These are phyloP conservation scores for Lasioglossum morio DNA, from an alignment of 2,888 invertebrate genomes.

Conservation along the genomic window DNA sequence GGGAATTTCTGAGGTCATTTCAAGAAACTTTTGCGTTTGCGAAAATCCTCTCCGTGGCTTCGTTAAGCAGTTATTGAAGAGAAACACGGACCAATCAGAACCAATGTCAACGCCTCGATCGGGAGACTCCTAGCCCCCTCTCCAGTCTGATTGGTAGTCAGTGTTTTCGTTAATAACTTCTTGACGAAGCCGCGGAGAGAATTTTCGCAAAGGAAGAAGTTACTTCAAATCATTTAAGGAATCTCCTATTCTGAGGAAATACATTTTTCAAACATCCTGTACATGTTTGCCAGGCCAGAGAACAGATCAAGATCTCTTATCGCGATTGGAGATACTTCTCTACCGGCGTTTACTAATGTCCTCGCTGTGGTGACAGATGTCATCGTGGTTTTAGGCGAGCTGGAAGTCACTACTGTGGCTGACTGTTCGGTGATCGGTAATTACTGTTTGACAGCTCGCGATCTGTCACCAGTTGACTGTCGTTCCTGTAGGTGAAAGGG, in stretches of 20 bases:
- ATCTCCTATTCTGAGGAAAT: neutral
- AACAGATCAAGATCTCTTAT: constrained; percentile 54
- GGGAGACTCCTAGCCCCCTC: too few species aligned
- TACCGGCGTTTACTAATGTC: constrained; percentile 61
- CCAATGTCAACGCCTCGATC: neutral
- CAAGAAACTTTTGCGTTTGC: neutral
- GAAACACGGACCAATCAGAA: neutral
- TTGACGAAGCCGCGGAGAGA: neutral
- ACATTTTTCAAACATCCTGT: constrained; percentile 1
- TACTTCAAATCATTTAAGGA: neutral
- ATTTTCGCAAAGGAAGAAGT: neutral
- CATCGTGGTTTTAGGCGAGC: constrained; percentile 18
- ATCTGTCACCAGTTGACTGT: neutral
- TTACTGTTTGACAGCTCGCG: neutral
- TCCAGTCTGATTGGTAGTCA: neutral
- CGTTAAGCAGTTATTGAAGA: neutral
- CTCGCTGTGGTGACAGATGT: constrained; percentile 64
- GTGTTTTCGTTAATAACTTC: neutral
- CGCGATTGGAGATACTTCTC: neutral
- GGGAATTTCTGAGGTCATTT: neutral
- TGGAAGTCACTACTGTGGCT: neutral
- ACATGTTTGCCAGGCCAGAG: neutral
- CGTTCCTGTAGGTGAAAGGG: neutral
- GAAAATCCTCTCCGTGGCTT: neutral
- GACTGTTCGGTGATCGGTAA: neutral